phyloP scores from a whole-genome alignment of 2,888 invertebrate genomes.

The Yponomeuta plumbellus region DNA sequence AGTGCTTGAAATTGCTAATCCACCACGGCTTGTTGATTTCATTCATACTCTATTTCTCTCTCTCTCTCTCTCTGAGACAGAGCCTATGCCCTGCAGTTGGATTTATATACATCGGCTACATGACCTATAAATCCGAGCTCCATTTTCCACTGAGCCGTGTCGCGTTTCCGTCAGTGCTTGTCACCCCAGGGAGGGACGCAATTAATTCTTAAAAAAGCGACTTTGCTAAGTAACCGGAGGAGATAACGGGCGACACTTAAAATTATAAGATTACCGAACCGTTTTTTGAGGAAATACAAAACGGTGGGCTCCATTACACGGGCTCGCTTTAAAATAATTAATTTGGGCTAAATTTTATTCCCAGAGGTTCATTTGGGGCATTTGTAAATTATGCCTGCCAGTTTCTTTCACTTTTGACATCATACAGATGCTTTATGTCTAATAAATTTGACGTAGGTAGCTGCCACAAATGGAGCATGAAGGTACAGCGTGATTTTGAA shows the following conservation, averaged over 20 bases:
- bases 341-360: not conserved
- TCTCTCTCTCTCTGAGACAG: too few relatives aligned
- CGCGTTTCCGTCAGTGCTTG: not conserved
- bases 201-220: slow-evolving; percentile 2
- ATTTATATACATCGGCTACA: too few relatives aligned
- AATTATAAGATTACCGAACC: slow-evolving; percentile 6
- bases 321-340: slow-evolving; percentile 1
- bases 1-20: too few relatives aligned
- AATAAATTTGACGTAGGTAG: too few relatives aligned
- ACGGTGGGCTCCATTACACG: slow-evolving; percentile 5
- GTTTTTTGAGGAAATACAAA: slow-evolving; percentile 10
- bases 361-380: not conserved
- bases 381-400: not conserved
- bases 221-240: slow-evolving; percentile 4
- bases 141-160: not conserved
- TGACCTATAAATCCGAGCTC: too few relatives aligned
- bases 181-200: not conserved
- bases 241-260: slow-evolving; percentile 3
- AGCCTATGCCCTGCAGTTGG: too few relatives aligned
- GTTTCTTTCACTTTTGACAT: not conserved
- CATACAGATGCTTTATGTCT: too few relatives aligned
- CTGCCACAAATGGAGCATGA: too few relatives aligned
- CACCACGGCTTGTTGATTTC: too few relatives aligned
- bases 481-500: too few relatives aligned
- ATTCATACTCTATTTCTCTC: too few relatives aligned